Base-by-base conservation (phyloP, 2,888 invertebrate species). In the Nesidiocoris tenuis region DNA sequence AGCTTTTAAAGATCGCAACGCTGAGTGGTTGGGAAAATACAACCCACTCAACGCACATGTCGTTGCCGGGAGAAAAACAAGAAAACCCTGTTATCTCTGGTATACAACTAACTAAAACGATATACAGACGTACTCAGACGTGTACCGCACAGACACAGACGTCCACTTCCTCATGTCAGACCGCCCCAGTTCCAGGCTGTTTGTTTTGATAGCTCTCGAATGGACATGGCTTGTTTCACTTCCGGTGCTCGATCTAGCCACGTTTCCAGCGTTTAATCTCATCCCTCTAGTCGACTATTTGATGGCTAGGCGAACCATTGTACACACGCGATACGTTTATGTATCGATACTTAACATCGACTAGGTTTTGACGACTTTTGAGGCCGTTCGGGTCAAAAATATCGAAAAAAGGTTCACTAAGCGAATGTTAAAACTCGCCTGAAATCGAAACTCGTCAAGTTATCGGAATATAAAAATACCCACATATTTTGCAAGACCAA, bases 191-290 rank as follows among this genome's bases (percentile, higher is more conserved):
- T 55, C 19, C 23, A 56, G 67, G 67, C 67, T 55, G 21, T 67
- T 67, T 67, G 55, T 67, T 67, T 67, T 67, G 67, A 67, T 67
- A 56, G 67, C 56, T 55, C n/a, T 55, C 67, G 67, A 67, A 67
- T 67, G 67, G 67, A 67, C 67, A 23, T 67, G 54, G 67, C 67
- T 67, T 67, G 67, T 67, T 17, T 39, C 55, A 16, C 67, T 67
- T 67, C 67, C 67, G 67, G 67, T 67, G 18, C 67, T 56, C 55
- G 21, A 55, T 67, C 67, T 54, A 22, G 56, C 18, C 21, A 17
- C 16, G 54, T 67, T 55, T 54, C 23, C n/a, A 65, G 54, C 65
- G 21, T 9, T 16, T 16, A 65, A 39, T 17, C 65, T 65, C 16
- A 23, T 19, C 25, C 39, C n/a, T n/a, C n/a, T n/a, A n/a, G n/a